Percentiles rank a stretch among this genome's conserved stretches.
phyloP scores from a whole-genome alignment of 2,113 vertebrate species.

The Mastomys natalensis region DNA sequence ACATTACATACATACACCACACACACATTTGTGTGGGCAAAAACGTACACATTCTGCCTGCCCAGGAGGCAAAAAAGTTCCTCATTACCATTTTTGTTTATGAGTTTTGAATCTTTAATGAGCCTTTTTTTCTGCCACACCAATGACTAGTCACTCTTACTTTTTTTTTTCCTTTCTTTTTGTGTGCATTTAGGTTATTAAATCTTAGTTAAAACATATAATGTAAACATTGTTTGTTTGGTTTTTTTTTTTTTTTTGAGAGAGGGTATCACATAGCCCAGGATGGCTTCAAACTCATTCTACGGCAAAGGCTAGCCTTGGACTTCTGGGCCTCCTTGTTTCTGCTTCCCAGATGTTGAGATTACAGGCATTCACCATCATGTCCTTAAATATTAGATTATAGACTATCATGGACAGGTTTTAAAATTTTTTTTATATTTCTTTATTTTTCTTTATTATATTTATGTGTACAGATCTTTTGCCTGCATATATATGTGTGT shows the following conservation, averaged over 20 bases:
- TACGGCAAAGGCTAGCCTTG: neutral
- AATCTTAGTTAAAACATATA: neutral
- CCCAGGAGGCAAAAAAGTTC: neutral
- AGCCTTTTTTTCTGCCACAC: neutral
- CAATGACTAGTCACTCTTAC: neutral
- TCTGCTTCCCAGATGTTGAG: neutral
- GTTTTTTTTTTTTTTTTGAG: neutral
- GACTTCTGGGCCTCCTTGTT: neutral
- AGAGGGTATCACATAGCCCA: neutral
- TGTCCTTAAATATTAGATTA: constrained; percentile 34
- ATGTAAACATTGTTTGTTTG: neutral
- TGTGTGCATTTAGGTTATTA: neutral
- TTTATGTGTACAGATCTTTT: neutral
- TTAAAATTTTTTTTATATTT: neutral
- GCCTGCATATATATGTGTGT: neutral
- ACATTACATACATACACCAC: neutral
- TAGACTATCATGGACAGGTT: neutral
- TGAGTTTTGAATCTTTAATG: neutral
- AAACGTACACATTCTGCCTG: neutral
- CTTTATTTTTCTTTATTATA: neutral
- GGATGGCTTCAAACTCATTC: neutral
- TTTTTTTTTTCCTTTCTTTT: neutral
- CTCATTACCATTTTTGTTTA: neutral
- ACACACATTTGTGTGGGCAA: neutral
- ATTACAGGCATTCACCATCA: neutral